Evolutionary conservation across 2,113 vertebrate species (phyloP).

Genomic region (Rhipidura dahli): DNA sequence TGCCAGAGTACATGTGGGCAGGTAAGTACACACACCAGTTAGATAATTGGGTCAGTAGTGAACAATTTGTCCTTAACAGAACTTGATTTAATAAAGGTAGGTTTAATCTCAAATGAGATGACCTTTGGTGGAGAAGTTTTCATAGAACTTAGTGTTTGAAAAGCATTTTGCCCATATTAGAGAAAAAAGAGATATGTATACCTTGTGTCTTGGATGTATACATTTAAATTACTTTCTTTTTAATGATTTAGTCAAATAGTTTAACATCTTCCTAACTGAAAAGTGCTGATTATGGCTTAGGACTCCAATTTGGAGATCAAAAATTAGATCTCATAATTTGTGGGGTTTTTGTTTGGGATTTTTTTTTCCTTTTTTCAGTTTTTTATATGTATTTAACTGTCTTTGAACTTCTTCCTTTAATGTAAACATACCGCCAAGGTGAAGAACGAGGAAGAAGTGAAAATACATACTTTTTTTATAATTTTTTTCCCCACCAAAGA

Average conservation of each 20-base stretch:
- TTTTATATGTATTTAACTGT: background rate
- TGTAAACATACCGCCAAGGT: background rate
- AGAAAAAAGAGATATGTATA: background rate
- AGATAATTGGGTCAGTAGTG: conserved; percentile 33
- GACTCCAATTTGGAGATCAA: background rate
- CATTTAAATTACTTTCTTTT: background rate
- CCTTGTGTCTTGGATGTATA: background rate
- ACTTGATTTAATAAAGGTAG: background rate
- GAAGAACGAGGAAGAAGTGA: background rate
- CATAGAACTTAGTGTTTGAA: background rate
- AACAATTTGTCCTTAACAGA: background rate
- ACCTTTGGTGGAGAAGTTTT: background rate
- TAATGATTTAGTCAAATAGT: background rate
- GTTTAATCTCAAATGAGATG: background rate
- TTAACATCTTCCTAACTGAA: background rate
- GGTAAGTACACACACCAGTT: background rate
- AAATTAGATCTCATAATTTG: background rate
- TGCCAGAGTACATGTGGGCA: background rate
- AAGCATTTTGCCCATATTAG: background rate
- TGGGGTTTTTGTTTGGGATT: accelerated
- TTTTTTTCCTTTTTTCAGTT: background rate
- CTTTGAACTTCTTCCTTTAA: background rate
- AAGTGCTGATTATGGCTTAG: background rate
- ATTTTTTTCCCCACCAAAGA: background rate
- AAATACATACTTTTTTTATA: background rate